Conservation (phyloP, 2,113 vertebrate genomes). For the Ailuropoda melanoleuca region DNA sequence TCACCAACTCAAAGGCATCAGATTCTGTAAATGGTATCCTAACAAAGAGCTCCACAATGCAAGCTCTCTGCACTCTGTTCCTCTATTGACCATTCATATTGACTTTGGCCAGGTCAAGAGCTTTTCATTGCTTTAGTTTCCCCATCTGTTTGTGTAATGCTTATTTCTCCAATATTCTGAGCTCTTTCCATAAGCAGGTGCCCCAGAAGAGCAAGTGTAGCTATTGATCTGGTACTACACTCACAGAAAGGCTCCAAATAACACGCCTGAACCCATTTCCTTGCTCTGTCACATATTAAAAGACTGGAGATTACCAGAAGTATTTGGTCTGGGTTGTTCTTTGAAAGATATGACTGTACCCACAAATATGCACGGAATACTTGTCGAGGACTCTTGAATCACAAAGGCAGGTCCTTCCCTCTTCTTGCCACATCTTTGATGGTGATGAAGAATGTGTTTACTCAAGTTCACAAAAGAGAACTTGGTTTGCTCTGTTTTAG, state of each 20-base stretch:
- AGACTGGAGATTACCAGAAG: constrained; percentile 71
- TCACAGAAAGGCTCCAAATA: constrained; percentile 70
- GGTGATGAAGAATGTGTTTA: constrained; percentile 76
- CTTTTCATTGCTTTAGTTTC: background rate
- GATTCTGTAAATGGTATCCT: background rate
- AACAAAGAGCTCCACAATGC: background rate
- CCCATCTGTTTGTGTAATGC: background rate
- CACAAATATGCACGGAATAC: constrained; percentile 80
- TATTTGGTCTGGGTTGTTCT: constrained; percentile 77
- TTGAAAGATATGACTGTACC: constrained; percentile 78
- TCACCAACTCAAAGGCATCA: background rate
- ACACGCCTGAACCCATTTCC: constrained; percentile 64
- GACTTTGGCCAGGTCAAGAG: constrained; percentile 39
- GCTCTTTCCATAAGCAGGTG: background rate
- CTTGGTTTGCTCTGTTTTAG: constrained; percentile 70
- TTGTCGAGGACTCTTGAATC: constrained; percentile 68
- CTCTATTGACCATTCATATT: background rate
- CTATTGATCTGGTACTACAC: background rate
- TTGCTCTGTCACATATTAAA: constrained; percentile 68
- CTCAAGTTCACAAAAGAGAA: constrained; percentile 75
- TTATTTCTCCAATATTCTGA: constrained; percentile 25
- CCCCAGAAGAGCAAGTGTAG: constrained; percentile 31
- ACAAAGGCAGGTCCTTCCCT: constrained; percentile 72
- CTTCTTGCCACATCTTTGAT: constrained; percentile 79
- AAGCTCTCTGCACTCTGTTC: background rate